Evolutionary conservation across 2,888 invertebrate genomes (phyloP).

Genomic region (Drosophila gaucha): DNA sequence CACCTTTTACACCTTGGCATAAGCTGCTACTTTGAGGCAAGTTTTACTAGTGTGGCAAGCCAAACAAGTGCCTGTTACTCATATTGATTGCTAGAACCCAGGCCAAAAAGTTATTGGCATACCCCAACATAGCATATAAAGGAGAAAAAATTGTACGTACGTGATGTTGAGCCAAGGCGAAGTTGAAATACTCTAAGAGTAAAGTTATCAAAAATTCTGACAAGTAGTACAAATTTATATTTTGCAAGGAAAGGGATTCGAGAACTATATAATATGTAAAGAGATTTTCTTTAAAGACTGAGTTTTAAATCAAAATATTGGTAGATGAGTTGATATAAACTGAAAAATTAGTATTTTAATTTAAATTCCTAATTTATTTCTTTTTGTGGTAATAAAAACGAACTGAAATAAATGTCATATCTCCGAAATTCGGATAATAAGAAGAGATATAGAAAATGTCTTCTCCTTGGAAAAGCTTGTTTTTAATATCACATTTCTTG

Average conservation of each 20-base stretch:
- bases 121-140: conserved; percentile 10
- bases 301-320: too few relatives aligned
- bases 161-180: not conserved
- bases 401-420: too few relatives aligned
- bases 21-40: conserved; percentile 69
- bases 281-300: too few relatives aligned
- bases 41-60: conserved; percentile 60
- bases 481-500: too few relatives aligned
- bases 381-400: too few relatives aligned
- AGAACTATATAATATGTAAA: not conserved
- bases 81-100: conserved; percentile 66
- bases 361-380: too few relatives aligned
- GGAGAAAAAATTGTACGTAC: not conserved
- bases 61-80: conserved; percentile 67
- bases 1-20: conserved; percentile 32
- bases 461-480: too few relatives aligned
- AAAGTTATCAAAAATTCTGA: not conserved
- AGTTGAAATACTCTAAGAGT: not conserved
- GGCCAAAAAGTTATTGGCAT: conserved; percentile 41
- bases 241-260: not conserved
- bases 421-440: too few relatives aligned
- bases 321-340: too few relatives aligned
- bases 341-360: too few relatives aligned
- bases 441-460: too few relatives aligned
- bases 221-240: not conserved